These are phyloP conservation scores for Paelopatides confundens DNA, from an alignment of 53 echinoderm and acorn worm species.

Conservation along the genomic window DNA sequence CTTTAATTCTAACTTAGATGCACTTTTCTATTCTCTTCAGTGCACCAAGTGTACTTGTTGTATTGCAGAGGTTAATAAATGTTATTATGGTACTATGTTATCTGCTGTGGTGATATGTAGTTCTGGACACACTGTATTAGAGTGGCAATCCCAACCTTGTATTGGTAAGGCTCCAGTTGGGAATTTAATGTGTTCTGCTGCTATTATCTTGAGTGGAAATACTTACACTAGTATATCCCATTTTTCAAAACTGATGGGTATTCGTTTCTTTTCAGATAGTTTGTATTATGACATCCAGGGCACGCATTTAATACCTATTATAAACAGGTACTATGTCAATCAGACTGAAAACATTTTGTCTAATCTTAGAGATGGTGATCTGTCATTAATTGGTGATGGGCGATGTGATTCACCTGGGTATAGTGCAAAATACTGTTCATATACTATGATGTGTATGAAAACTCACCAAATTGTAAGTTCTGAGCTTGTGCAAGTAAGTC, in stretches of 20 bases:
- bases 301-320: no score
- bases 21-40: no score
- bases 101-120: conserved; percentile 20
- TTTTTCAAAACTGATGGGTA: neutral
- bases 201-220: conserved; percentile 27
- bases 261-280: conserved; percentile 18
- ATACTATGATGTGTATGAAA: no score
- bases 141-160: conserved; percentile 62
- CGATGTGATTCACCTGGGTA: no score
- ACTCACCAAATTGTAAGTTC: no score
- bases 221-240: no score
- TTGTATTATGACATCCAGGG: neutral
- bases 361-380: neutral
- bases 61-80: conserved; percentile 43
- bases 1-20: conserved; percentile 5
- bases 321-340: neutral
- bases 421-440: no score
- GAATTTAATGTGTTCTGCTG: no score
- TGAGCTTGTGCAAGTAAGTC: conserved; percentile 44
- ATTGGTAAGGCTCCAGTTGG: conserved; percentile 54
- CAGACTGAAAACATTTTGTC: neutral
- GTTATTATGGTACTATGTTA: conserved; percentile 32
- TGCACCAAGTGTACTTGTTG: no score
- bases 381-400: no score
- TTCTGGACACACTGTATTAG: conserved; percentile 45